Evolutionary conservation across 2,797 vertebrate genomes (phyloP).

Genomic region (Acanthurus leucopareius): DNA sequence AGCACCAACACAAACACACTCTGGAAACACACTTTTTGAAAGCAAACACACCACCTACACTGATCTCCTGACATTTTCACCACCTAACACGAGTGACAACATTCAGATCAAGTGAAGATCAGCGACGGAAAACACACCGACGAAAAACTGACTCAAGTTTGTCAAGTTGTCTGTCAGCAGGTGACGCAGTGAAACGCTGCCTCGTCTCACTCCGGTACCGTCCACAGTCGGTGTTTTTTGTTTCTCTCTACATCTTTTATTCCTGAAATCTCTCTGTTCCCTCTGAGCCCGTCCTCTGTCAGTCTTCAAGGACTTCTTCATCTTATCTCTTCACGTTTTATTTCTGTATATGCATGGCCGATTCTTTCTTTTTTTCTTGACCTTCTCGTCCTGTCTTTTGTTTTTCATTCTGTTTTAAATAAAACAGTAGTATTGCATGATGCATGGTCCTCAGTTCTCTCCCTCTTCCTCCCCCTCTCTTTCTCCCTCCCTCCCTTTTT

Average conservation of each 20-base stretch:
- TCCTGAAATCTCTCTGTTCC: not conserved
- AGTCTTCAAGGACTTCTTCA: conserved; percentile 11
- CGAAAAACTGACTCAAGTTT: not conserved
- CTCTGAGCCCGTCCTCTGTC: conserved; percentile 20
- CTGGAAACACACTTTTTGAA: not conserved
- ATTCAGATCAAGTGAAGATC: not conserved
- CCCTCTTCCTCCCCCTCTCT: conserved; percentile 70
- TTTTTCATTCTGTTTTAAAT: conserved; percentile 48
- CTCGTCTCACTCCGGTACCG: conserved; percentile 37
- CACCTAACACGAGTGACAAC: not conserved
- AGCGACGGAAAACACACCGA: not conserved
- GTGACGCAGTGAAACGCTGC: conserved; percentile 33
- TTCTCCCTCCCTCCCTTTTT: conserved; percentile 74
- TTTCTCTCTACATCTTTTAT: conserved; percentile 34
- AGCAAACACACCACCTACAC: not conserved
- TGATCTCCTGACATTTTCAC: not conserved
- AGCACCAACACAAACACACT: not conserved
- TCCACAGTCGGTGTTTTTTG: conserved; percentile 42
- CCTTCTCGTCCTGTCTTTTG: conserved; percentile 40
- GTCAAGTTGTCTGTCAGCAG: conserved; percentile 54
- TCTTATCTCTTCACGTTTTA: conserved; percentile 31
- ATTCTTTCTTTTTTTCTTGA: conserved; percentile 44
- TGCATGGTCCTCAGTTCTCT: conserved; percentile 88
- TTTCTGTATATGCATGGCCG: conserved; percentile 44
- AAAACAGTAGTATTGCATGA: conserved; percentile 82